A percentile compares a stretch with the other conserved stretches of the same genome.
These are phyloP conservation scores for Stenoptilia bipunctidactyla DNA, from an alignment of 2,888 invertebrate genomes.

Conservation along the genomic window DNA sequence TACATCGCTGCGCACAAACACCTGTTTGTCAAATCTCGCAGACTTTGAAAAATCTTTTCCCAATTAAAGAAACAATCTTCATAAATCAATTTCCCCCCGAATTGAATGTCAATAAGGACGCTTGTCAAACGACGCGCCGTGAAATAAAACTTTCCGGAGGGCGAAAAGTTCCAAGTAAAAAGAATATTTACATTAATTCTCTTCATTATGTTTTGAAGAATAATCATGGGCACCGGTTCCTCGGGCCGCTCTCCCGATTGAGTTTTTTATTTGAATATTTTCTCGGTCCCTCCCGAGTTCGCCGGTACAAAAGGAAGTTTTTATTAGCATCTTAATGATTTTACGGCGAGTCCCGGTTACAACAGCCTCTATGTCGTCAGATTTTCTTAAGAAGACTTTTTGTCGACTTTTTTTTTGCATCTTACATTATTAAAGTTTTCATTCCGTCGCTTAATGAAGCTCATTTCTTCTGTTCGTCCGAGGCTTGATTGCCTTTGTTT, in stretches of 20 bases:
- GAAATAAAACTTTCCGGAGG: slow-evolving; percentile 71
- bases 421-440: slow-evolving; percentile 73
- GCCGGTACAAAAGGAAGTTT: slow-evolving; percentile 70
- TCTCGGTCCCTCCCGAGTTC: slow-evolving; percentile 51
- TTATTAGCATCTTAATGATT: slow-evolving; percentile 74
- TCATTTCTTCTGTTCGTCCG: slow-evolving; percentile 70
- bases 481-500: slow-evolving; percentile 70
- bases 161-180: slow-evolving; percentile 62
- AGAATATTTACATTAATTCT: slow-evolving; percentile 74
- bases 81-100: slow-evolving; percentile 72
- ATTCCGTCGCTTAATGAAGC: slow-evolving; percentile 70
- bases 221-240: slow-evolving; percentile 65
- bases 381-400: slow-evolving; percentile 70
- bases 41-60: slow-evolving; percentile 44
- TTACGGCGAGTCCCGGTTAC: slow-evolving; percentile 71
- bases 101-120: slow-evolving; percentile 72
- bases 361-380: slow-evolving; percentile 72
- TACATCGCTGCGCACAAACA: not conserved
- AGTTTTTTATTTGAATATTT: slow-evolving; percentile 72
- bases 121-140: slow-evolving; percentile 67
- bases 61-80: slow-evolving; percentile 70
- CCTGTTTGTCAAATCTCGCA: slow-evolving; percentile 20
- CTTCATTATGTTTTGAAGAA: slow-evolving; percentile 74
- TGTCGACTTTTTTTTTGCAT: slow-evolving; percentile 67
- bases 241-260: slow-evolving; percentile 62